Base-by-base conservation (phyloP, 2,888 invertebrate genomes). In the Aquatica leii region DNA sequence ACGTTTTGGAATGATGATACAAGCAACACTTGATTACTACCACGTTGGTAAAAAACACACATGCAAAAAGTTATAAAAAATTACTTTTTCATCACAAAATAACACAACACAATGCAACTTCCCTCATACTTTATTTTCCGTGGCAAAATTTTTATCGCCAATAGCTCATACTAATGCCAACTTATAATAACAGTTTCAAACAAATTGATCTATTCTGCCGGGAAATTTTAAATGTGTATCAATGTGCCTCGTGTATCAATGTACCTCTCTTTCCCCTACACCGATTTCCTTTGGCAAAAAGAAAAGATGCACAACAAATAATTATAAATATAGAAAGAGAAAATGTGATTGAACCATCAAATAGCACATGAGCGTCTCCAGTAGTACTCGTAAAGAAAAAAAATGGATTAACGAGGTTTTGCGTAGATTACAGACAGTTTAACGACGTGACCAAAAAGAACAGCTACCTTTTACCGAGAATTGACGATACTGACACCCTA, bases 141-240 rank as follows among this genome's bases (percentile, higher is more conserved):
- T 48, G 5, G 11, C 18, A 5, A 20, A 48, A 48, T 48, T 48
- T 18, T 18, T 20, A 48, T 48, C 18, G 21, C 21, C 2, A 48
- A 48, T 21, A 48, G 8, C 21, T 21, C 48, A 48, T 18, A 48
- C 48, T 48, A 48, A 18, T 48, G 48, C 21, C 48, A 48, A 20
- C 18, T 48, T 48, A 21, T 48, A 18, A 18, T 48, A 48, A 48
- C 8, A 48, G 48, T 48, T 20, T 48, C 20, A 20, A 48, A 48
- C 48, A 48, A 21, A 48, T 48, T 48, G 6, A 48, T 21, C 48
- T 48, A 20, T 48, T 48, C 20, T 48, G 8, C 48, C 48, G 48
- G 48, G 48, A 48, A 48, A 48, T 46, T 46, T 46, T 17, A 46
- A 46, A 46, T 17, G 46, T 46, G 46, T 14, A 11, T 46, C 46